These are phyloP conservation scores for Periplaneta americana DNA, from an alignment of 1,140 invertebrate species.

Conservation along the genomic window DNA sequence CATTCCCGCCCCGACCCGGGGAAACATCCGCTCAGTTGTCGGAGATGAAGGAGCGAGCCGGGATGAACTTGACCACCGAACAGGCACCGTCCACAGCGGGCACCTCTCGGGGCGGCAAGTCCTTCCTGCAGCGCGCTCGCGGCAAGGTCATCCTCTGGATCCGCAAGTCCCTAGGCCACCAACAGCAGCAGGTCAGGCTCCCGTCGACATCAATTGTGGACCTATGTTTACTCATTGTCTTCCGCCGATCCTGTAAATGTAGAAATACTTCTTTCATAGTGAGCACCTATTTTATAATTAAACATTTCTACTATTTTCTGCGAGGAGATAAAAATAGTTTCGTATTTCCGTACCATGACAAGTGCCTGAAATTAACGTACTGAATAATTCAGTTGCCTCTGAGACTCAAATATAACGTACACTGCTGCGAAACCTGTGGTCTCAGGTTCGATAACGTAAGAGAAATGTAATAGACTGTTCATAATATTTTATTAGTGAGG, in stretches of 20 bases:
- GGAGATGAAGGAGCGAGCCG: constrained; percentile 4
- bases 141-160: constrained; percentile 35
- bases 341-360: too few relatives aligned
- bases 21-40: background rate
- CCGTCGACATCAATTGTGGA: background rate
- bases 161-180: constrained; percentile 28
- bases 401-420: too few relatives aligned
- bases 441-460: too few relatives aligned
- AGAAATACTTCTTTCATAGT: background rate
- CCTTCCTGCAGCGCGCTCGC: constrained; percentile 33
- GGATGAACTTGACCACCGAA: constrained; percentile 27
- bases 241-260: background rate
- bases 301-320: too few relatives aligned
- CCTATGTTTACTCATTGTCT: background rate
- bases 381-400: too few relatives aligned
- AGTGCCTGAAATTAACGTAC: too few relatives aligned
- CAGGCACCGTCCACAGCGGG: background rate
- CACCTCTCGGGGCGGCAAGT: constrained; percentile 11
- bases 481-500: too few relatives aligned
- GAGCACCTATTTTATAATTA: too few relatives aligned
- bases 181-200: constrained; percentile 29
- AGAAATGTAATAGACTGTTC: too few relatives aligned
- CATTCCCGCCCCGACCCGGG: background rate
- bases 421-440: too few relatives aligned
- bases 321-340: too few relatives aligned